Percentiles rank a stretch among this genome's conserved stretches.
phyloP scores from a whole-genome alignment of 2,888 invertebrate genomes.

The Drosophila conformis region DNA sequence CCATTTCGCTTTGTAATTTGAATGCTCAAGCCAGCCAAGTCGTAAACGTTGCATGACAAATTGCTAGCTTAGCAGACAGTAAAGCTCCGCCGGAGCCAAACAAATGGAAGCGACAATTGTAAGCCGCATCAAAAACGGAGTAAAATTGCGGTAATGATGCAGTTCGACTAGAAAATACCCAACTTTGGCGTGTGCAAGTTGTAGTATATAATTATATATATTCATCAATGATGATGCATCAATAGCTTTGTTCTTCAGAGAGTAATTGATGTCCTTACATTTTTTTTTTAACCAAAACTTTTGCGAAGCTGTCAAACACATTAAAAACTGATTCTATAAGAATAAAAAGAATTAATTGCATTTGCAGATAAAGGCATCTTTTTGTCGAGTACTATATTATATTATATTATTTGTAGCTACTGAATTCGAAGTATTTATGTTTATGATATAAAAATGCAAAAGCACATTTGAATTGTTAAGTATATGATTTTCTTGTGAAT shows the following conservation, averaged over 20 bases:
- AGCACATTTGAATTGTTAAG: background rate
- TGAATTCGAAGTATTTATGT: background rate
- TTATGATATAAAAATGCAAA: background rate
- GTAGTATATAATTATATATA: background rate
- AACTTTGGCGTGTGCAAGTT: background rate
- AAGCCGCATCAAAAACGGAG: constrained; percentile 18
- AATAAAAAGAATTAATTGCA: background rate
- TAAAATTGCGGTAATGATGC: background rate
- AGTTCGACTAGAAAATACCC: constrained; percentile 16
- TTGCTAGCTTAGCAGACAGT: constrained; percentile 51
- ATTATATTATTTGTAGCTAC: background rate
- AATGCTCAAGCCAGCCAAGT: constrained; percentile 50
- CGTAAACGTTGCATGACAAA: constrained; percentile 73
- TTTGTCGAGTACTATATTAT: background rate
- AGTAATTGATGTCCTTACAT: background rate
- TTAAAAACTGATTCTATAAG: background rate
- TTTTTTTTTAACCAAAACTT: background rate
- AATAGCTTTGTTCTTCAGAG: background rate
- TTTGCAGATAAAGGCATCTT: background rate
- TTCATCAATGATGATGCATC: background rate
- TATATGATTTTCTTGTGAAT: background rate
- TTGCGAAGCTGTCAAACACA: background rate
- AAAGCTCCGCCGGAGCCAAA: constrained; percentile 26
- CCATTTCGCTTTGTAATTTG: constrained; percentile 40
- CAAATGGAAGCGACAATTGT: constrained; percentile 11